Conservation (phyloP, 2,113 vertebrate genomes). For the Rattus rattus region DNA sequence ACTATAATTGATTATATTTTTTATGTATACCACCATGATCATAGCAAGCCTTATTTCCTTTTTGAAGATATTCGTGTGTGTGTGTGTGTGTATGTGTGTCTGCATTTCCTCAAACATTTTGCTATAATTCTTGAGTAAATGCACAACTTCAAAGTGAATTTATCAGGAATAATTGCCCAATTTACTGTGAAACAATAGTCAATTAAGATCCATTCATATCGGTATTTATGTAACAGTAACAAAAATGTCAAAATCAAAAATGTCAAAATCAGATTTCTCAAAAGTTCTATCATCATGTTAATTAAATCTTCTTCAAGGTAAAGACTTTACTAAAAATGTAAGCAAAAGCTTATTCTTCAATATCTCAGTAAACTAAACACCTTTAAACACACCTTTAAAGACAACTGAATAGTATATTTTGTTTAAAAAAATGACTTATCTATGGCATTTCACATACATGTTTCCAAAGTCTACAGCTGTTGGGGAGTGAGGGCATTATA, state of each 20-base stretch:
- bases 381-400: not conserved
- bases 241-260: constrained; percentile 27
- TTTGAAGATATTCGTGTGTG: constrained; percentile 2
- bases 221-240: constrained; percentile 9
- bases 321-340: not conserved
- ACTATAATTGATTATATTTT: not conserved
- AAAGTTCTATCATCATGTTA: constrained; percentile 14
- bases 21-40: not conserved
- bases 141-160: not conserved
- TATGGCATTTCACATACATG: not conserved
- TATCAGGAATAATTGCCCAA: constrained; percentile 42
- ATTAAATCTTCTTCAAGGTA: not conserved
- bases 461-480: constrained; percentile 45
- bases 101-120: constrained; percentile 13
- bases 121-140: constrained; percentile 13
- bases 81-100: not conserved
- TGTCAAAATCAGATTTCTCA: constrained; percentile 5
- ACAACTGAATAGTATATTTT: not conserved
- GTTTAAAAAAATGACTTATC: not conserved
- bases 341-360: not conserved
- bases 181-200: constrained; percentile 31
- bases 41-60: not conserved
- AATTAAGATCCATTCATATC: constrained; percentile 10
- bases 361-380: constrained; percentile 5
- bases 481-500: constrained; percentile 1